Base-by-base conservation (phyloP, 2,113 vertebrate genomes). In the Malurus elegans region DNA sequence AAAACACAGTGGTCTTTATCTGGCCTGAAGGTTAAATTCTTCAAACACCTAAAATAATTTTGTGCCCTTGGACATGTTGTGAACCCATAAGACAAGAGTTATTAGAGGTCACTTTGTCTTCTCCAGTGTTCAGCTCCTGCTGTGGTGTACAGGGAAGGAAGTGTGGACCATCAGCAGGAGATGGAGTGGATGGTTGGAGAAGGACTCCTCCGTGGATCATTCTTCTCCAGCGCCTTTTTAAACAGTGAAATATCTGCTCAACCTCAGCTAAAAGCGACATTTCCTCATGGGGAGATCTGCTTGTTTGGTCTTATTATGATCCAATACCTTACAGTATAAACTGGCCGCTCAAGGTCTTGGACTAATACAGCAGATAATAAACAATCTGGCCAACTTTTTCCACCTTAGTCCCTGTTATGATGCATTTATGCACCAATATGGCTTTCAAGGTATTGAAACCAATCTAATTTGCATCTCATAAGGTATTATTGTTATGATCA, bases 81-180 rank as follows among this genome's bases (percentile, higher is more conserved):
- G 48, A 79, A 67, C 8, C 12, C 29, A 13, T 18, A 24, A 73
- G 26, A n/a, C 14, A 64, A 34, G 72, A 21, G 8, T 72, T 84
- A 62, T 6, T 28, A 8, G 21, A 21, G 7, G 12, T 26, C 70
- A 11, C 11, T 79, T 87, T 86, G 25, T 12, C n/a, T 51, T 25
- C 26, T 64, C 34, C 10, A 25, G 44, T 29, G 13, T n/a, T 64
- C 51, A 36, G 6, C 5, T 60, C 31, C 25, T 69, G 5, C 45
- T 38, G 3, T 36, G 19, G 10, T 51, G 15, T 65, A 40, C 10
- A 60, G 58, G 29, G 17, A 67, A 61, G 16, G 28, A 74, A 72
- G 10, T 1, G 0, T 6, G 19, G 26, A 56, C 2, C 15, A 20
- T 10, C 34, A 29, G 12, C 1, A 7, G 65, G 31, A 28, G 50